Evolutionary conservation across 2,888 invertebrate genomes (phyloP).

Genomic region (Chromoteleia sp.): DNA sequence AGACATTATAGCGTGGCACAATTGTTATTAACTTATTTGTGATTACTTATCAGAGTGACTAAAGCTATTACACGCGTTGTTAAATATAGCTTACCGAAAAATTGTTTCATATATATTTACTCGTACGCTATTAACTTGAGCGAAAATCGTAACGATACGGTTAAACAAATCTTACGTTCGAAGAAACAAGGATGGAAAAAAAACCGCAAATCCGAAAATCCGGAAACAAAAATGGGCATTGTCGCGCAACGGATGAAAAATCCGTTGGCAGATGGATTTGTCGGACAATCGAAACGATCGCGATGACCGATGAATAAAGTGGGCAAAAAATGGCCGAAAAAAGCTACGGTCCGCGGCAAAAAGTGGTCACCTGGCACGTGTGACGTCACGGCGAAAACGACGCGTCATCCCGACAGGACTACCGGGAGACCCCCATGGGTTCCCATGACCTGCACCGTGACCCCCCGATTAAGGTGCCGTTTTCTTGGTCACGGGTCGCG

Average conservation of each 20-base stretch:
- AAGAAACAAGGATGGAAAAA: neutral
- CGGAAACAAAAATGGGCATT: slow-evolving; percentile 1
- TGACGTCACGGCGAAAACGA: slow-evolving; percentile 73
- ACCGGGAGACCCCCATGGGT: slow-evolving; percentile 81
- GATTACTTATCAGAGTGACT: neutral
- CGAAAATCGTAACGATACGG: slow-evolving; percentile 3
- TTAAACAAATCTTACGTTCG: too few relatives aligned
- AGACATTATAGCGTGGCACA: slow-evolving; percentile 23
- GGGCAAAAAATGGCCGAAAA: slow-evolving; percentile 59
- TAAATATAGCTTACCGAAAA: slow-evolving; percentile 31
- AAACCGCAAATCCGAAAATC: slow-evolving; percentile 42
- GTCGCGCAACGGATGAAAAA: slow-evolving; percentile 13
- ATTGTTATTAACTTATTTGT: slow-evolving; percentile 15
- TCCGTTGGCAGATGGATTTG: slow-evolving; percentile 71
- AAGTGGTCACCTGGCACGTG: slow-evolving; percentile 72
- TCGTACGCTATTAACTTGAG: slow-evolving; percentile 2
- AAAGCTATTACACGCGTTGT: slow-evolving; percentile 4
- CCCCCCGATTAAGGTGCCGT: slow-evolving; percentile 77
- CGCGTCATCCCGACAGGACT: slow-evolving; percentile 38
- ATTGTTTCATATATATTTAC: slow-evolving; percentile 11
- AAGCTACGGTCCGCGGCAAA: slow-evolving; percentile 51
- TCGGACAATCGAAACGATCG: slow-evolving; percentile 35
- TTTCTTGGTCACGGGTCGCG: slow-evolving; percentile 77
- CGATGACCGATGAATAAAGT: slow-evolving; percentile 55
- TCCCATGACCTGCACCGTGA: slow-evolving; percentile 83